Conservation (phyloP, 2,888 invertebrate species). For the Pammene fasciana region DNA sequence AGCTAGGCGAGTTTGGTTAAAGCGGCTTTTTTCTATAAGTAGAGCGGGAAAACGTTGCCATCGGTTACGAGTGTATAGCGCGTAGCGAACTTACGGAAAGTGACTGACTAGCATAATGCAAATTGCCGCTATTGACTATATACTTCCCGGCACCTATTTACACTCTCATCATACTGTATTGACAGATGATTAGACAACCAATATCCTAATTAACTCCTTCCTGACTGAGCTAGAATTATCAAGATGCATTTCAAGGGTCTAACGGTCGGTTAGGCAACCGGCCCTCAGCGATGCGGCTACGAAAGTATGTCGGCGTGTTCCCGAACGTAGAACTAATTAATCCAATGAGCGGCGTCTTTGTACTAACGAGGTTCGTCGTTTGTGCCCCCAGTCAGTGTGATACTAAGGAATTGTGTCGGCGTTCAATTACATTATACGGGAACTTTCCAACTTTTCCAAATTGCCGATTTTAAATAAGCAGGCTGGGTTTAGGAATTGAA, state of each 20-base stretch:
- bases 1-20: too few species aligned
- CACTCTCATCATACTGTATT: too few species aligned
- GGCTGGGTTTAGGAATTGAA: not conserved
- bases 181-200: too few species aligned
- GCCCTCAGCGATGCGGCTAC: conserved; percentile 49
- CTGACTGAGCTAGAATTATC: not conserved
- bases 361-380: conserved; percentile 77
- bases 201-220: not conserved
- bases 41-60: too few species aligned
- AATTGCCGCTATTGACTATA: too few species aligned
- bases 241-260: not conserved
- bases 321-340: conserved; percentile 76
- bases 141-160: too few species aligned
- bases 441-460: conserved; percentile 1
- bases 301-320: conserved; percentile 69
- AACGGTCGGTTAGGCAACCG: conserved; percentile 16
- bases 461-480: not conserved
- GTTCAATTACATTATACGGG: conserved; percentile 54
- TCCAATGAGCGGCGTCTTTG: conserved; percentile 77
- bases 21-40: too few species aligned
- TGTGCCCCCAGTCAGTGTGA: conserved; percentile 60
- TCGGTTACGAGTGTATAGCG: too few species aligned
- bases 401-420: conserved; percentile 66
- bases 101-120: too few species aligned
- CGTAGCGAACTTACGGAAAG: too few species aligned